Base-by-base conservation (phyloP, 2,888 invertebrate genomes). In the Napeogenes sylphis region DNA sequence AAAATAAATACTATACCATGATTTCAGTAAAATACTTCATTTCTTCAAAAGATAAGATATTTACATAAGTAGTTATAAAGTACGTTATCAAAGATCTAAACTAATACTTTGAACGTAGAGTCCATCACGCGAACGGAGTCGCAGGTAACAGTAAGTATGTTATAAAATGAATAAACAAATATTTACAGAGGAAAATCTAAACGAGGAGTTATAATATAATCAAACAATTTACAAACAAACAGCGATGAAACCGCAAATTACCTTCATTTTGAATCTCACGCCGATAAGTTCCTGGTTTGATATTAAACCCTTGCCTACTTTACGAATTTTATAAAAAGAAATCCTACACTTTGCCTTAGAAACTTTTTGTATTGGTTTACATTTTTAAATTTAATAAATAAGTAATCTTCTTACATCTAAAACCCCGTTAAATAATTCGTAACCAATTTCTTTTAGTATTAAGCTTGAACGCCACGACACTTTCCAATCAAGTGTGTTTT, bases 221-320 rank as follows among this genome's bases (percentile, higher is more conserved):
- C 33, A 59, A 59, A 56, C 61, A 64, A 67, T 63, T 62, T 56
- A 58, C 71, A 69, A 69, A 75, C 70, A 74, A 62, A 66, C 63
- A 66, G 63, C 70, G 55, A 64, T 61, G 66, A 59, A 61, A 68
- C 77, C 75, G 63, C 77, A 75, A 80, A 84, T 84, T 81, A 80
- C 75, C 76, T 76, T 80, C 73, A 78, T 79, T 78, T 79, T 78
- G 73, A 75, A 79, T 78, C 77, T 75, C 75, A 71, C 63, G 62
- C 72, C 74, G 74, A 79, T 79, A 76, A 76, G 71, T 73, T 71
- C 67, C 71, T 68, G 76, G 77, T 79, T 79, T 79, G 80, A 83
- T 84, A 83, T 79, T 73, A 69, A 71, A 73, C 77, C 77, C 76
- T 72, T 64, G 55, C 66, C 62, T 69, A 64, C 61, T 67, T 66